Conservation (phyloP, 1,140 invertebrate genomes). For the Elymnias hypermnestra region DNA sequence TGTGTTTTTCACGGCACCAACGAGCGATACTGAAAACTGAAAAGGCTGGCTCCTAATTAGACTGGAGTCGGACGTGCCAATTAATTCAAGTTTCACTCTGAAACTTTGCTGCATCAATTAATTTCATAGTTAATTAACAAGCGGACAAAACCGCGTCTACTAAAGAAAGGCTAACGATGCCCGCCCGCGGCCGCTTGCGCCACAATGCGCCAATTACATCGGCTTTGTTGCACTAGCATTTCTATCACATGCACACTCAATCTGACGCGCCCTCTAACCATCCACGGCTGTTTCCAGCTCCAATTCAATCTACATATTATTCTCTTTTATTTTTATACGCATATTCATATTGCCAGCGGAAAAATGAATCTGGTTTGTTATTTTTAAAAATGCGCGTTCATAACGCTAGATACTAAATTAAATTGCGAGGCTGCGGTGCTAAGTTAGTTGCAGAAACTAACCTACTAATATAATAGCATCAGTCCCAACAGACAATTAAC, state of each 20-base stretch:
- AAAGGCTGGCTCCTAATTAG: conserved; percentile 74
- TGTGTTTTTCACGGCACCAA: conserved; percentile 71
- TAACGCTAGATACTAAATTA: too few species aligned
- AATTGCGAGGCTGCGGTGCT: too few species aligned
- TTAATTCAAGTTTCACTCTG: conserved; percentile 75
- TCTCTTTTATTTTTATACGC: conserved; percentile 21
- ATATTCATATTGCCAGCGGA: conserved; percentile 17
- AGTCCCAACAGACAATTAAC: too few species aligned
- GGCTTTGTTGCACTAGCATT: conserved; percentile 48
- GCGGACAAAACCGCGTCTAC: conserved; percentile 64
- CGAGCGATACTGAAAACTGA: conserved; percentile 57
- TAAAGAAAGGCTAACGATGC: conserved; percentile 71
- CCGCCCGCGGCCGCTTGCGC: conserved; percentile 44
- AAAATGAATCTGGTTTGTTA: conserved; percentile 18
- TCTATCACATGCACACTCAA: conserved; percentile 45
- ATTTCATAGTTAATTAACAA: conserved; percentile 75
- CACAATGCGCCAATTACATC: conserved; percentile 67
- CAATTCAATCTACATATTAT: conserved; percentile 21
- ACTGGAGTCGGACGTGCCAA: conserved; percentile 73
- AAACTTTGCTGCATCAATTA: conserved; percentile 75
- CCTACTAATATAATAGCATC: too few species aligned
- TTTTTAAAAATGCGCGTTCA: conserved; percentile 11
- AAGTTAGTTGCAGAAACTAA: too few species aligned
- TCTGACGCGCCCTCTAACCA: conserved; percentile 36
- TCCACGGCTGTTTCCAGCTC: conserved; percentile 17